phyloP scores from a whole-genome alignment of 1,140 invertebrate species.

The Cryptotermes secundus region DNA sequence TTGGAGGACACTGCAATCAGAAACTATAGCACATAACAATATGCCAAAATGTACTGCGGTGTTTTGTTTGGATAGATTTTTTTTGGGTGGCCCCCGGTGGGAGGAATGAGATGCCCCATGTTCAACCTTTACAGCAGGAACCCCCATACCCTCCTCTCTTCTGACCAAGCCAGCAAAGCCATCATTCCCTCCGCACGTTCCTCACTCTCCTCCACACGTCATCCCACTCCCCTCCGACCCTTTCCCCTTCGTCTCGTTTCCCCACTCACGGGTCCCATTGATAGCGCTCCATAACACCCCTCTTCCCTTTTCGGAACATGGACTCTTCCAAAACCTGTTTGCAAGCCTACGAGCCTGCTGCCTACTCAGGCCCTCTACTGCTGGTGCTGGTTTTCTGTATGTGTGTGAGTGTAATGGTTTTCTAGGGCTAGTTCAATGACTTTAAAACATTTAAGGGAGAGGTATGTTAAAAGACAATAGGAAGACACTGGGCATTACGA shows the following conservation, averaged over 20 bases:
- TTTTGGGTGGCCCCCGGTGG: not conserved
- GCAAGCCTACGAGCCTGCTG: conserved; percentile 23
- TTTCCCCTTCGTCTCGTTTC: not conserved
- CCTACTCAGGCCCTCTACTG: conserved; percentile 4
- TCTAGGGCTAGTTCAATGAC: conserved; percentile 33
- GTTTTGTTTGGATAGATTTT: conserved; percentile 12
- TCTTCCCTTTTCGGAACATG: conserved; percentile 23
- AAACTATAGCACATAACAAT: not conserved
- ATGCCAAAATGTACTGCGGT: not conserved
- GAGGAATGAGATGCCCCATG: conserved; percentile 13
- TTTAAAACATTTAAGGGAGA: conserved; percentile 28
- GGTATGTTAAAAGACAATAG: conserved; percentile 17
- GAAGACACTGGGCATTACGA: not conserved
- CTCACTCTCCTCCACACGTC: not conserved
- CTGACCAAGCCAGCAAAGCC: not conserved
- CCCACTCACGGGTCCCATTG: conserved; percentile 2
- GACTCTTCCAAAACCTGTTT: conserved; percentile 32
- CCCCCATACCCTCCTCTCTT: not conserved
- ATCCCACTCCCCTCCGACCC: not conserved
- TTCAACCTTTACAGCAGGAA: conserved; percentile 8
- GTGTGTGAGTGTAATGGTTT: conserved; percentile 27
- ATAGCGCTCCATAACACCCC: conserved; percentile 26
- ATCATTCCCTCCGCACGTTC: not conserved
- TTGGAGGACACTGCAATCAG: not conserved
- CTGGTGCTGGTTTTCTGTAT: conserved; percentile 26